Base-by-base conservation (phyloP, 92 coral and sea anemone genomes). In the Parazoanthus atlanticus region DNA sequence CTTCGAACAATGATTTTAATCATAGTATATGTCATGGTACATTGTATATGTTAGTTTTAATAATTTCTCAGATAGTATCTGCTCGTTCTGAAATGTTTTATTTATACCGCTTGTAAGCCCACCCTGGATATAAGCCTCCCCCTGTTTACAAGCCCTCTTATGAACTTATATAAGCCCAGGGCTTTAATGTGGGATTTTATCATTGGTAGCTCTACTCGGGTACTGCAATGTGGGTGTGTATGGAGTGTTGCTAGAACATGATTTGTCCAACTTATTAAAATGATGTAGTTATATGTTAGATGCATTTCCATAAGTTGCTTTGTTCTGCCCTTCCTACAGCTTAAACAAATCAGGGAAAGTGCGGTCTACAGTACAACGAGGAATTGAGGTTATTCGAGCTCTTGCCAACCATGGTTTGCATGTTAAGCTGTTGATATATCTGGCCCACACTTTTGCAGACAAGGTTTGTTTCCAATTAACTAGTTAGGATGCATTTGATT, bases 301-400 rank as follows among this genome's bases (percentile, higher is more conserved):
- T 46, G 25, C 32, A 41, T 88, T 38, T 30, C 29, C 54, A 25
- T 66, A 64, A 43, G 36, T 16, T 67, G 28, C 74, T 61, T 87
- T 32, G 54, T 38, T 66, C 33, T 43, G 21, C 12, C 46, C 74
- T 79, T 73, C 13, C 66, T 93, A 28, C 79, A 96, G 99, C 85
- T 81, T 91, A 23, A 91, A 82, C 32, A 91, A 91, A 52, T 85
- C 97, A 85, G 97, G 98, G 21, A 91, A 91, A 83, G 94, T 89
- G 19, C 88, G 93, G 40, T 86, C 89, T 73, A 93, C 90, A 21
- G 97, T 97, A 75, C 98, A 97, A 66, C 92, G 88, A 73, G 99
- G 99, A 10, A 86, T 97, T 23, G 99, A 97, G 85, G 93, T 92
- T 74, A 94, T 97, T 72, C 95, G 99, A 74, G 97, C 96, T 64